Conservation (phyloP, 2,888 invertebrate genomes). For the Tanaodytes sp. region DNA sequence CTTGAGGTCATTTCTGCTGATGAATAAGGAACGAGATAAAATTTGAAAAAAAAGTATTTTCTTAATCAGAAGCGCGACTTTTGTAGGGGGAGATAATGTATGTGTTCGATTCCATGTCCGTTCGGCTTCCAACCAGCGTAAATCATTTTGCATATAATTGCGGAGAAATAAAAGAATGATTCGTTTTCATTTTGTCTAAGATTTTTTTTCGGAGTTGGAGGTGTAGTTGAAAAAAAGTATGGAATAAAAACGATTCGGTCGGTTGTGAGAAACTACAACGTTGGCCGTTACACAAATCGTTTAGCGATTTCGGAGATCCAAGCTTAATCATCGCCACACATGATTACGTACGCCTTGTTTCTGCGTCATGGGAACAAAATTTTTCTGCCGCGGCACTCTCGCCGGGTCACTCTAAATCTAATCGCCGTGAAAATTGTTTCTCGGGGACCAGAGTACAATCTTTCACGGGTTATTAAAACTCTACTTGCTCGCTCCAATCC, state of each 20-base stretch:
- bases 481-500: slow-evolving; percentile 39
- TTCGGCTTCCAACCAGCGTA: too few relatives aligned
- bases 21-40: too few relatives aligned
- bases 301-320: slow-evolving; percentile 64
- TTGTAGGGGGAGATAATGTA: not conserved
- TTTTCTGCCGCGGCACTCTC: slow-evolving; percentile 25
- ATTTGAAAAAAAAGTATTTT: too few relatives aligned
- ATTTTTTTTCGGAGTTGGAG: too few relatives aligned
- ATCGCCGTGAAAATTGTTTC: slow-evolving; percentile 71
- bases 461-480: slow-evolving; percentile 64
- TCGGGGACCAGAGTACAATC: slow-evolving; percentile 58
- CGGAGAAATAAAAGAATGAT: too few relatives aligned
- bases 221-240: too few relatives aligned
- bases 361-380: slow-evolving; percentile 69
- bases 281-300: slow-evolving; percentile 68
- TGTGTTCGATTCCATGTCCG: too few relatives aligned
- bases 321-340: slow-evolving; percentile 65
- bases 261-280: slow-evolving; percentile 59
- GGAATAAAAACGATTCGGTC: slow-evolving; percentile 8
- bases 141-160: too few relatives aligned
- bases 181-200: too few relatives aligned
- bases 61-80: too few relatives aligned
- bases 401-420: slow-evolving; percentile 66
- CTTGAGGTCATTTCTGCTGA: too few relatives aligned
- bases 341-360: slow-evolving; percentile 68